A percentile compares a stretch with the other conserved stretches of the same genome.
phyloP scores from a whole-genome alignment of 2,797 vertebrate genomes.

The Myripristis murdjan region DNA sequence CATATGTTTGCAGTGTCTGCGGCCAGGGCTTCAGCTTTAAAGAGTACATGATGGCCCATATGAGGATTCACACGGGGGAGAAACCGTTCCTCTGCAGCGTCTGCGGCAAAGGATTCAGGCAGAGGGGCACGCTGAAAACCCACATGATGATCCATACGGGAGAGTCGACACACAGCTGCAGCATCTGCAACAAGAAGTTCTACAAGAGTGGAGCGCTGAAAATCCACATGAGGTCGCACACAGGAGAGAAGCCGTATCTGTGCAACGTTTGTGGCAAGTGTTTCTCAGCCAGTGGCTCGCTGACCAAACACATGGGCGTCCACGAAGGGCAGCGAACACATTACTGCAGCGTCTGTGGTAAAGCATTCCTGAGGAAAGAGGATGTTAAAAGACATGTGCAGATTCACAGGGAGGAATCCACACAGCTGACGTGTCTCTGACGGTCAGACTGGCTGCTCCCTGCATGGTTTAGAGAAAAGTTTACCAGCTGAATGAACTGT shows the following conservation, averaged over 20 bases:
- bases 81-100: conserved; percentile 59
- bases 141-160: conserved; percentile 62
- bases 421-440: conserved; percentile 9
- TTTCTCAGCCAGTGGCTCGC: conserved; percentile 47
- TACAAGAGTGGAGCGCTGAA: conserved; percentile 50
- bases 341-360: conserved; percentile 15
- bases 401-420: conserved; percentile 6
- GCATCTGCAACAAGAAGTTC: conserved; percentile 42
- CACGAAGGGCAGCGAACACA: conserved; percentile 29
- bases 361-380: conserved; percentile 12
- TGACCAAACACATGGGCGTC: conserved; percentile 57
- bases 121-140: conserved; percentile 45
- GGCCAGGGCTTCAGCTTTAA: conserved; percentile 48
- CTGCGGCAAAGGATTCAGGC: conserved; percentile 56
- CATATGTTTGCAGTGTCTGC: conserved; percentile 49
- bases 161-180: conserved; percentile 30
- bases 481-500: background rate
- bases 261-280: conserved; percentile 58
- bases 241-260: conserved; percentile 52
- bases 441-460: background rate
- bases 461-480: background rate
- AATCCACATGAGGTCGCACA: conserved; percentile 60
- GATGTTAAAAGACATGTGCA: conserved; percentile 22
- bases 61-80: conserved; percentile 59
- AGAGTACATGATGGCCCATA: conserved; percentile 51